Evolutionary conservation across 1,140 invertebrate species (phyloP).

Genomic region (Euura lappo): DNA sequence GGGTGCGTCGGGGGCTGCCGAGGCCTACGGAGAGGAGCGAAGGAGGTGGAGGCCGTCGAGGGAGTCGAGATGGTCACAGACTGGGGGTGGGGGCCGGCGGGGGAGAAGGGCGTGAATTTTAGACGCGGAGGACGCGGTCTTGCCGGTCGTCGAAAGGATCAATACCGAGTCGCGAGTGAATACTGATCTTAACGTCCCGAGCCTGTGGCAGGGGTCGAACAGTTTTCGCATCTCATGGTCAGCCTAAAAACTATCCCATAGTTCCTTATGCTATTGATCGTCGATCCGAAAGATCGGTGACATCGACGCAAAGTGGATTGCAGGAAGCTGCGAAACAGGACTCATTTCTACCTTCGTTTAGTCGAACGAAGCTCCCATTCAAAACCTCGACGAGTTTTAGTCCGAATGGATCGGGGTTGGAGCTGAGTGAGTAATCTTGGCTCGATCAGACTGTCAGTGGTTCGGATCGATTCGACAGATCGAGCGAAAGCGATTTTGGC

Average conservation of each 20-base stretch:
- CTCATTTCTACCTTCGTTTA: no score
- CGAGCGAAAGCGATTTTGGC: neutral
- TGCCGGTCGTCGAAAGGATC: conserved; percentile 6
- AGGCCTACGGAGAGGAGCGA: neutral
- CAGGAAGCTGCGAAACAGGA: no score
- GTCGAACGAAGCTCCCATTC: no score
- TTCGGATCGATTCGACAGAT: neutral
- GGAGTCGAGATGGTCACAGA: neutral
- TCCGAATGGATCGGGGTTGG: no score
- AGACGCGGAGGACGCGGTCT: neutral
- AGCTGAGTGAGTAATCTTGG: neutral
- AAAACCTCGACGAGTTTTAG: no score
- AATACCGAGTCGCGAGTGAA: conserved; percentile 6
- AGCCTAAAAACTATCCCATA: no score
- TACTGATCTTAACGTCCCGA: neutral
- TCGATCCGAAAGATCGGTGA: no score
- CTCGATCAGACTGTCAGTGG: neutral
- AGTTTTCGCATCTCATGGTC: no score
- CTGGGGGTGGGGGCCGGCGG: neutral
- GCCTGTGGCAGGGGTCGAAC: neutral
- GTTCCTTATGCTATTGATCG: no score
- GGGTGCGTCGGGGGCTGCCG: neutral
- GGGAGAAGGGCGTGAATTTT: neutral
- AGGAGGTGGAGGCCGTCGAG: neutral
- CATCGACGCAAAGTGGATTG: no score